These are phyloP conservation scores for Sphaeramia orbicularis DNA, from an alignment of 2,797 vertebrate genomes.

Conservation along the genomic window DNA sequence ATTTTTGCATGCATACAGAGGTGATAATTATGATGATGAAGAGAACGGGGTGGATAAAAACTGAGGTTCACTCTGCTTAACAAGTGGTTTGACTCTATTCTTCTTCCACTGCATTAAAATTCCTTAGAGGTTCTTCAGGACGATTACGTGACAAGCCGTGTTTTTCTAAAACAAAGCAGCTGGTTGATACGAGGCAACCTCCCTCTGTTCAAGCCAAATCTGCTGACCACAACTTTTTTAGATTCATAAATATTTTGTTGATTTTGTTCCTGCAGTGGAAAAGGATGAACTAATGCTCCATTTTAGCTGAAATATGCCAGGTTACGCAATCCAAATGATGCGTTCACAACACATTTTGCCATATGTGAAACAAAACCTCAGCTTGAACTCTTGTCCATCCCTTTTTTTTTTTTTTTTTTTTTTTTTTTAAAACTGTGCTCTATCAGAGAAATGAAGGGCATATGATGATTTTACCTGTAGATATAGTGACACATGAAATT, in stretches of 20 bases:
- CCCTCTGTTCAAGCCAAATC: slow-evolving; percentile 56
- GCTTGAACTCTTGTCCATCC: slow-evolving; percentile 34
- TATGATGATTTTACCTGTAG: slow-evolving; percentile 20
- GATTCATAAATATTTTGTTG: slow-evolving; percentile 66
- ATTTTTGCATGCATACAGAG: slow-evolving; percentile 31
- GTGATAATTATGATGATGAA: slow-evolving; percentile 64
- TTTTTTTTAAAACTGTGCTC: neutral
- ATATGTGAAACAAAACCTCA: slow-evolving; percentile 69
- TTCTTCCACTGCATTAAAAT: slow-evolving; percentile 75
- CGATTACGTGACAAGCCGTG: slow-evolving; percentile 77
- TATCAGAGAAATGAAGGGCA: slow-evolving; percentile 30
- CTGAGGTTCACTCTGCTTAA: slow-evolving; percentile 62
- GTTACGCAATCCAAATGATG: slow-evolving; percentile 60
- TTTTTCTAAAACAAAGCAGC: slow-evolving; percentile 81
- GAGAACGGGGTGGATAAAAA: slow-evolving; percentile 50
- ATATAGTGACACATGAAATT: slow-evolving; percentile 36
- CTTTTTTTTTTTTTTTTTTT: slow-evolving; percentile 9
- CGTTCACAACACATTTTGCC: slow-evolving; percentile 60
- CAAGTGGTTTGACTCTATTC: slow-evolving; percentile 72
- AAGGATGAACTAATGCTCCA: slow-evolving; percentile 48
- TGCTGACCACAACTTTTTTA: slow-evolving; percentile 60
- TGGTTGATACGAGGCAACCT: slow-evolving; percentile 68
- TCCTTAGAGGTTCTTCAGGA: slow-evolving; percentile 69
- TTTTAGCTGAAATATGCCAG: slow-evolving; percentile 36
- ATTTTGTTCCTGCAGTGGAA: slow-evolving; percentile 57